Evolutionary conservation across 2,888 invertebrate species (phyloP).

Genomic region (Dermolepida albohirtum): DNA sequence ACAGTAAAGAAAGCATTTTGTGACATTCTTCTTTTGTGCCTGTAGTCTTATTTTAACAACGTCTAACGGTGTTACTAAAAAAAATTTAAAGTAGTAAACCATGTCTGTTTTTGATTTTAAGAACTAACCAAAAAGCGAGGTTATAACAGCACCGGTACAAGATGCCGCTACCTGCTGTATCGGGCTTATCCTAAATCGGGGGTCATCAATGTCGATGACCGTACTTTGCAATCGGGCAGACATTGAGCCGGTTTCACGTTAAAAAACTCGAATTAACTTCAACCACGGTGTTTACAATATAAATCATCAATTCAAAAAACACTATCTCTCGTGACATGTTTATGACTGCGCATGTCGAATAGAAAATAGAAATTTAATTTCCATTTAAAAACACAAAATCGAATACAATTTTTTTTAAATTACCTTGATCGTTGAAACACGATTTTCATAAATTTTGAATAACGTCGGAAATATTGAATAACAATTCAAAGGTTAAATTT

Average conservation of each 20-base stretch:
- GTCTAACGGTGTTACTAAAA: conserved; percentile 95
- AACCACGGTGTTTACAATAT: no score
- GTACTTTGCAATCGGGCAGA: conserved; percentile 19
- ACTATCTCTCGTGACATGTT: conserved; percentile 5
- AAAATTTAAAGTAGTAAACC: conserved; percentile 35
- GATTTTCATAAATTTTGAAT: neutral
- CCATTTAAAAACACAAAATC: neutral
- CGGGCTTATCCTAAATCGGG: conserved; percentile 80
- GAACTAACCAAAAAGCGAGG: conserved; percentile 85
- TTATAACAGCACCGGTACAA: conserved; percentile 89
- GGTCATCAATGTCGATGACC: conserved; percentile 72
- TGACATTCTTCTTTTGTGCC: conserved; percentile 88
- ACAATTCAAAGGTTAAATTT: conserved; percentile 25
- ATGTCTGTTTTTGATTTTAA: conserved; percentile 1
- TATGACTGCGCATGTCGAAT: conserved; percentile 10
- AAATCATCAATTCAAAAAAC: neutral
- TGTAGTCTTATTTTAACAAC: conserved; percentile 99
- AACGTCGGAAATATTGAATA: conserved; percentile 2
- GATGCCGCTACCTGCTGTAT: conserved; percentile 87
- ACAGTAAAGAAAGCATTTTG: conserved; percentile 94
- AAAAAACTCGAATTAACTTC: conserved; percentile 3
- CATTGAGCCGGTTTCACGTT: neutral
- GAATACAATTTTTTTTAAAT: conserved; percentile 2
- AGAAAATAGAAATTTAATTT: no score
- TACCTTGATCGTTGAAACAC: conserved; percentile 1